phyloP scores from a whole-genome alignment of 1,140 invertebrate genomes.

The Andrena cerasifolii region DNA sequence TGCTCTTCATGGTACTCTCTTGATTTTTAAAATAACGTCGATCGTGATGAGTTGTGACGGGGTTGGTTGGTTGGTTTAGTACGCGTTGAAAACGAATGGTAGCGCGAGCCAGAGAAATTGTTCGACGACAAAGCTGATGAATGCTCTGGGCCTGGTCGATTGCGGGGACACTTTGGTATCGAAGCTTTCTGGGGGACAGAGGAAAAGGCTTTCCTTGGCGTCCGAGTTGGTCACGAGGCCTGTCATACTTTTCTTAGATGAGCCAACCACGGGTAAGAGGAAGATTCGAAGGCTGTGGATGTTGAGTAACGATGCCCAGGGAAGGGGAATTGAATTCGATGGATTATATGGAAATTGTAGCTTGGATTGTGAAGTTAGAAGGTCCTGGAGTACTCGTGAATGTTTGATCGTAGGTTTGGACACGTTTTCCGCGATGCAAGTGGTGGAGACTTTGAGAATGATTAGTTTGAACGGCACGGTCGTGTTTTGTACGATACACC shows the following conservation, averaged over 20 bases:
- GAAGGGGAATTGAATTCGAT: no score
- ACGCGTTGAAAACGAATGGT: conserved; percentile 81
- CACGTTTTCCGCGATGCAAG: conserved; percentile 86
- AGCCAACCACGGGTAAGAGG: conserved; percentile 83
- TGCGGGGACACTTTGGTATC: conserved; percentile 85
- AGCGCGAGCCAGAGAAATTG: conserved; percentile 18
- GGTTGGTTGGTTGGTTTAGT: conserved; percentile 38
- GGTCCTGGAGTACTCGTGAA: not conserved
- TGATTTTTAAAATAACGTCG: not conserved
- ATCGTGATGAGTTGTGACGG: not conserved
- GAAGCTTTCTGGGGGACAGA: conserved; percentile 89
- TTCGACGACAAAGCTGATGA: conserved; percentile 82
- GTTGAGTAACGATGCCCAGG: no score
- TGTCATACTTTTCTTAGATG: conserved; percentile 86
- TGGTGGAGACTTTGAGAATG: conserved; percentile 85
- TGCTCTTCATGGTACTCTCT: conserved; percentile 64
- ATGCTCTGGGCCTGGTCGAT: conserved; percentile 83
- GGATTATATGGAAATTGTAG: no score
- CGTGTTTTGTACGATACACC: conserved; percentile 94
- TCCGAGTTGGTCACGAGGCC: conserved; percentile 91
- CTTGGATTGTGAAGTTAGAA: no score
- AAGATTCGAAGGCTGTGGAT: not conserved
- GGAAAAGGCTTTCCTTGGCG: conserved; percentile 91
- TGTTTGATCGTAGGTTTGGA: conserved; percentile 84
- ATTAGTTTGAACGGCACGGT: conserved; percentile 87